phyloP scores from a whole-genome alignment of 2,797 vertebrate species.

The Muscicapa comitata region DNA sequence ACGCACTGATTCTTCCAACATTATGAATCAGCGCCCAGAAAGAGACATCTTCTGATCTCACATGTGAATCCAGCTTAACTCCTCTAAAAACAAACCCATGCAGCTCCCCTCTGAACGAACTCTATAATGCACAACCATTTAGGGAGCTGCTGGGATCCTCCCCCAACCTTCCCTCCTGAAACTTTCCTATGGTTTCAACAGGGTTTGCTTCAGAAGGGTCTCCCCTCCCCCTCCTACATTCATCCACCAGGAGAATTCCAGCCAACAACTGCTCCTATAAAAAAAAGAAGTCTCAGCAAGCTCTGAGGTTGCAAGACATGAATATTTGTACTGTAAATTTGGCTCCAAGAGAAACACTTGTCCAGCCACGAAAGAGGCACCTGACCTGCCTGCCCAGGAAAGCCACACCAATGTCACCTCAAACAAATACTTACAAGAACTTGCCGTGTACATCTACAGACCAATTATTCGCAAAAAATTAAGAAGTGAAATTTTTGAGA shows the following conservation, averaged over 20 bases:
- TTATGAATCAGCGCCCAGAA: neutral
- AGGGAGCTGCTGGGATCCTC: neutral
- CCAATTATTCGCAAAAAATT: neutral
- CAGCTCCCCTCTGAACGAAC: neutral
- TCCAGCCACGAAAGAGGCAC: conserved; percentile 47
- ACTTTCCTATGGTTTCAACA: neutral
- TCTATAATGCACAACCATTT: neutral
- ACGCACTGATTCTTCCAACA: neutral
- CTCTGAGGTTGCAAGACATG: neutral
- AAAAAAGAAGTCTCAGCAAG: conserved; percentile 27
- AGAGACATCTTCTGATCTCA: neutral
- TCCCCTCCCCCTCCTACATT: neutral
- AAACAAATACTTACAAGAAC: conserved; percentile 21
- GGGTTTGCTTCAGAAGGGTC: neutral
- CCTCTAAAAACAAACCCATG: neutral
- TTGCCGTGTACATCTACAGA: neutral
- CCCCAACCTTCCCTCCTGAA: neutral
- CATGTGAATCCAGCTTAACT: neutral
- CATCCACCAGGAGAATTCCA: conserved; percentile 1
- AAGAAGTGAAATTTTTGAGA: neutral
- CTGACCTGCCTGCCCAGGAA: conserved; percentile 22
- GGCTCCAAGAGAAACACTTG: conserved; percentile 38
- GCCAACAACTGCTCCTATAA: conserved; percentile 8
- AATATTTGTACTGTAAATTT: conserved; percentile 31
- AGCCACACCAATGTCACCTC: conserved; percentile 37